phyloP scores from a whole-genome alignment of 2,888 invertebrate genomes.

The Clunio marinus region DNA sequence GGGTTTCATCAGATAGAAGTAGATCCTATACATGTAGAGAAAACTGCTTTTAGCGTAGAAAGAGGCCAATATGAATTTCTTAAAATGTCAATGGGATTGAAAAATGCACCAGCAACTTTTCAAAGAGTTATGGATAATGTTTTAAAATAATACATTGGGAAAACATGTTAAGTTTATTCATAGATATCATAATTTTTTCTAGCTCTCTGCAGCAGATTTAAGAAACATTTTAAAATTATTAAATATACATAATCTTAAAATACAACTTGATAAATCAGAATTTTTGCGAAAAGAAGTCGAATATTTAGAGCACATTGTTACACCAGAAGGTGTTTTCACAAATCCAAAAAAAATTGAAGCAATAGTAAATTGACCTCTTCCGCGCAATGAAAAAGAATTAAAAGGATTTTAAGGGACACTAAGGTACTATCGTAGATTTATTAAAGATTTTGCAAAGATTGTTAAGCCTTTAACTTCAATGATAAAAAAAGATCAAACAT shows the following conservation, averaged over 20 bases:
- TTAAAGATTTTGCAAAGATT: conserved; percentile 41
- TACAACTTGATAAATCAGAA: conserved; percentile 43
- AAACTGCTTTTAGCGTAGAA: conserved; percentile 43
- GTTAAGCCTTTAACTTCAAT: conserved; percentile 41
- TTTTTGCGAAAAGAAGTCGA: conserved; percentile 43
- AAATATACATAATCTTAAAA: conserved; percentile 42
- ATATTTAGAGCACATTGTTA: conserved; percentile 45
- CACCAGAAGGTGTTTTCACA: conserved; percentile 42
- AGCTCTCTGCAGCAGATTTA: conserved; percentile 42
- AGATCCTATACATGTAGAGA: conserved; percentile 40
- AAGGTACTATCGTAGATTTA: conserved; percentile 43
- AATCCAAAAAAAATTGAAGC: conserved; percentile 42
- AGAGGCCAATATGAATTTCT: conserved; percentile 43
- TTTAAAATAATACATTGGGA: conserved; percentile 42
- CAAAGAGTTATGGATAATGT: conserved; percentile 43
- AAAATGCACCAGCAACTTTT: conserved; percentile 43
- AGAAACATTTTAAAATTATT: conserved; percentile 42
- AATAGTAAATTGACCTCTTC: conserved; percentile 41
- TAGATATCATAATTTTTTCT: conserved; percentile 45
- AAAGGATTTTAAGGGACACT: conserved; percentile 41
- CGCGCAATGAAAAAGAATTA: conserved; percentile 41
- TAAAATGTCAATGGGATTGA: conserved; percentile 43
- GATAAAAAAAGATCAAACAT: conserved; percentile 32
- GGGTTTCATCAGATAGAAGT: conserved; percentile 46
- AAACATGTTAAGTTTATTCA: conserved; percentile 44